Evolutionary conservation across 2,797 vertebrate genomes (phyloP), one percentile per base, ranked within the genome.

Genomic region (Pipistrellus pygmaeus): DNA sequence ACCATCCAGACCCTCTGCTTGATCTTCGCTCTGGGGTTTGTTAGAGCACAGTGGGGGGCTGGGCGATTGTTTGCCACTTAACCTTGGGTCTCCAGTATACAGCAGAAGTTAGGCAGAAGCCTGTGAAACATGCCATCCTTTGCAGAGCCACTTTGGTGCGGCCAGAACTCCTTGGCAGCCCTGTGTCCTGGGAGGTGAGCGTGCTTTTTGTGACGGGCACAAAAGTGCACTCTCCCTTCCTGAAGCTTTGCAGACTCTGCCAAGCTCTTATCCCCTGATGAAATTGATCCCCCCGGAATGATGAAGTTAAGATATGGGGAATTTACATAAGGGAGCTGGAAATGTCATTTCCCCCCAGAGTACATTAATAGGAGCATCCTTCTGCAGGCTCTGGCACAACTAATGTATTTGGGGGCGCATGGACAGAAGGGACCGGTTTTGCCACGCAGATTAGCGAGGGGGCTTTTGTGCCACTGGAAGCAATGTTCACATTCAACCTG

Each of bases 1-100:
- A 96, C 85, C 77, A 44, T 97, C 13, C 90, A 97, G 92, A 97
- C 97, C 97, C 96, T 97, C 97, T 98, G 98, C 97, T 98, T 98
- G 97, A 97, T 97, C 95, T 96, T 97, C 97, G 66, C 96, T 96
- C 97, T 98, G 89, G 97, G 97, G 96, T 95, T 97, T 94, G 90
- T 85, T 72, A 90, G 96, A 96, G 81, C 96, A 66, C 95, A 97
- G 95, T 95, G 97, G 97, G 96, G 86, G 92, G 84, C 94, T 93
- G 93, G 96, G 96, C 97, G 97, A 96, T 97, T 97, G 96, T 98
- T 97, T 2, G 0, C 48, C 94, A 86, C 95, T 97, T 97, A 93
- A 95, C 89, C 91, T n/a, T 17, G 0, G 12, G 23, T 57, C 72
- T 96, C 64, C 94, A 83, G 87, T 96, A 97, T 96, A 90, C 87